These are phyloP conservation scores for Ptychobarbus kaznakovi DNA, from an alignment of 2,797 vertebrate species.

Conservation along the genomic window DNA sequence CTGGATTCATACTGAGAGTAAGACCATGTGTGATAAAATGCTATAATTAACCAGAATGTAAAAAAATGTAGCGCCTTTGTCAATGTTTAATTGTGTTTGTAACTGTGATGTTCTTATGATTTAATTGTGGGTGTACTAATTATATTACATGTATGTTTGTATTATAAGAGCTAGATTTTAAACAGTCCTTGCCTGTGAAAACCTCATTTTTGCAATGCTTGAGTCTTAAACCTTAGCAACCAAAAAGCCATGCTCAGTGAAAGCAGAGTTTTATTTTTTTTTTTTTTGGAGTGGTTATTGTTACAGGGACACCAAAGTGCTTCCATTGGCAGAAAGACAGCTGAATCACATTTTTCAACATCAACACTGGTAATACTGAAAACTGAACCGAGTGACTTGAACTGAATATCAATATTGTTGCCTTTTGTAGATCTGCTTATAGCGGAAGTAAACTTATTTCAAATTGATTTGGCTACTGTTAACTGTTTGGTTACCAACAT, in stretches of 20 bases:
- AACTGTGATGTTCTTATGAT: neutral
- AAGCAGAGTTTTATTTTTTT: no score
- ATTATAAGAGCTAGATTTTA: neutral
- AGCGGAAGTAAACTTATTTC: neutral
- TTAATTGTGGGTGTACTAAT: neutral
- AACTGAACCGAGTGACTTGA: no score
- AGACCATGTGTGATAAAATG: neutral
- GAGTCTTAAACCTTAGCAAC: neutral
- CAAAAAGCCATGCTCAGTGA: neutral
- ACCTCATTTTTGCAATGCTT: neutral
- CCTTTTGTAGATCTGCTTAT: neutral
- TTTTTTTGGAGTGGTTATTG: neutral
- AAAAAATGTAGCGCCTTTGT: slow-evolving; percentile 11
- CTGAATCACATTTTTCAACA: no score
- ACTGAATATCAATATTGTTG: no score
- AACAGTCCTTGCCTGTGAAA: neutral
- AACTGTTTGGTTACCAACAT: no score
- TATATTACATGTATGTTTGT: neutral
- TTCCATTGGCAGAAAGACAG: neutral
- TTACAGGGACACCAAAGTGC: neutral
- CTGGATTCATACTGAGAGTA: slow-evolving; percentile 1
- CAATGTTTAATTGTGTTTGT: neutral
- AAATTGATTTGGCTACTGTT: neutral
- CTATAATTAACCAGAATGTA: slow-evolving; percentile 13
- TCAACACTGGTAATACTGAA: no score